Evolutionary conservation across 2,113 vertebrate species (phyloP), one percentile per base, ranked within the genome.

Genomic region (Oryzias woworae): DNA sequence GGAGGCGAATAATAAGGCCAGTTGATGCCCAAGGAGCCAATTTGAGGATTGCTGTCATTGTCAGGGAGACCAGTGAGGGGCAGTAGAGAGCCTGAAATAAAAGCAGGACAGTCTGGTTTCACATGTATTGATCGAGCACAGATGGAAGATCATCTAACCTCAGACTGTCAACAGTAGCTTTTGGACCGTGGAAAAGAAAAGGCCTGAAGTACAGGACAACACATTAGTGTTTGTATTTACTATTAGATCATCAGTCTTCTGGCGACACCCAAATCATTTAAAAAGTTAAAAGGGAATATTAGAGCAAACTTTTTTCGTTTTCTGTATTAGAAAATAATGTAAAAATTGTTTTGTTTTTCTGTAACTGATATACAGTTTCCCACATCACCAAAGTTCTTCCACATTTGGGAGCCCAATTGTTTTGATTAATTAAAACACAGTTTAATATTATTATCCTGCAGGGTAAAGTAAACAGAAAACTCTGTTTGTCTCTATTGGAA

Each of bases 61-160:
- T 51, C 20, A 41, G 15, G 22, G 6, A 48, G 3, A 49, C 80
- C 88, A 80, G 83, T 62, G n/a, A 63, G 81, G 42, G 86, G 64
- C 81, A 85, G 81, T 75, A 88, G 68, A 84, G 76, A 85, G 79
- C 83, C 79, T 83, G 56, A 48, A 66, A 84, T 76, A 48, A 66
- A 71, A 59, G 22, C 14, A 20, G 44, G 45, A 53, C 36, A n/a
- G 44, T 42, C 50, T 48, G 20, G 62, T 51, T 59, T 60, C 45
- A 64, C 22, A 64, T 44, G 26, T 17, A 72, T 58, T 70, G 63
- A 80, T 78, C 46, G 67, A 72, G 67, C 53, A 77, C 16, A 36
- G 50, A 49, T 23, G 49, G 45, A 53, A 14, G 60, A 74, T 56
- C 45, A 59, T 51, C 28, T 43, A 53, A 53, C 66, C 67, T 66